Evolutionary conservation across 2,113 vertebrate species (phyloP), one percentile per base, ranked within the genome.

Genomic region (Hippolais icterina): DNA sequence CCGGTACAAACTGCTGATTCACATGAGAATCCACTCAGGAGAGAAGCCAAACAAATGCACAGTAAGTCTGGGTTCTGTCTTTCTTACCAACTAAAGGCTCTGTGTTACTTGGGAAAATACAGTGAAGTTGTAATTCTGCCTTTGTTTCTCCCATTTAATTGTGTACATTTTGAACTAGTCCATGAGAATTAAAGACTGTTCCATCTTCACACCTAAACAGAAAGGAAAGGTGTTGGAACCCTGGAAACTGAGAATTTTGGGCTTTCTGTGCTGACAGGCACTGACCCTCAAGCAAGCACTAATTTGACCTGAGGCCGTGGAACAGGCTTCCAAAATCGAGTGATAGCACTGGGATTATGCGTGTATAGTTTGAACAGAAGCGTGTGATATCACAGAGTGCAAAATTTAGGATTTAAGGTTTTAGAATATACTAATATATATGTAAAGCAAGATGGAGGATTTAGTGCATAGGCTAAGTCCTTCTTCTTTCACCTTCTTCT

Each of bases 11-110:
- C 98, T 99, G 90, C 98, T 99, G 35, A 99, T 99, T 97, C 99
- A 99, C 97, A 99, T 99, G 99, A 98, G 99, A 97, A 98, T 99
- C 89, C 99, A 99, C 95, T 99, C 99, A 6, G 99, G 99, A 92
- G 99, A 99, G 98, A 99, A 99, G 97, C 99, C 99, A 13, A 99
- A 99, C 98, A 99, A 99, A 94, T 99, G 99, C 97, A 99, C 98
- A 97, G 99, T 99, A 97, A 97, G 98, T 98, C 88, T 80, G 54
- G 94, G 19, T 75, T 66, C 35, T 53, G 9, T 60, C 53, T 88
- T 31, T 80, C 10, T 78, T 78, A 74, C 5, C 10, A 29, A 0
- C 37, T 11, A 27, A 66, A 71, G 15, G 6, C 3, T 52, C 12
- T 78, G 6, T 79, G 2, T 37, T 72, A 15, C 7, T 84, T 28